Conservation (phyloP, 2,797 vertebrate species). For the Phalanger gymnotis region DNA sequence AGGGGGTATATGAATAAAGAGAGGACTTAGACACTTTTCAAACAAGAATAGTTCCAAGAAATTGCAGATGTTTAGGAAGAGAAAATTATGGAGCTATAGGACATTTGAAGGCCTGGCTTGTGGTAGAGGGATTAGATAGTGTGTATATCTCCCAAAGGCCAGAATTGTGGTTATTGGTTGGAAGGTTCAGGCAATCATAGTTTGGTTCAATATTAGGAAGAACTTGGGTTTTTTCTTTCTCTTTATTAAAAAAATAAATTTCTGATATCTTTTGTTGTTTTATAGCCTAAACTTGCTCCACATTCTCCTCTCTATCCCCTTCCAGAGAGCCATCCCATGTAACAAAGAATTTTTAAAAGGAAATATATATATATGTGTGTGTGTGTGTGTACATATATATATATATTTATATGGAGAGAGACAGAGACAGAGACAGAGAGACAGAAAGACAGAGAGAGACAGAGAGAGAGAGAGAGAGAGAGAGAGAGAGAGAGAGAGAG, state of each 20-base stretch:
- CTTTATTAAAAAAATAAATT: background rate
- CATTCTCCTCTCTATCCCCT: background rate
- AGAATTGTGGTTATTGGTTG: background rate
- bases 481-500: too few relatives aligned
- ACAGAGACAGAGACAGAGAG: too few relatives aligned
- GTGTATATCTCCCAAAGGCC: background rate
- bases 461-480: too few relatives aligned
- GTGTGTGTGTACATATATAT: too few relatives aligned
- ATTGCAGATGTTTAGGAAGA: background rate
- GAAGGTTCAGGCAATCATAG: background rate
- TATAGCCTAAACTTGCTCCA: background rate
- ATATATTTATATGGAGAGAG: too few relatives aligned
- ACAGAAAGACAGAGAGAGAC: too few relatives aligned
- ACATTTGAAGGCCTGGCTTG: background rate
- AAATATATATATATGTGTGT: background rate
- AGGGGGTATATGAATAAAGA: background rate
- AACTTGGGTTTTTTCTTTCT: background rate
- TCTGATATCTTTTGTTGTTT: background rate
- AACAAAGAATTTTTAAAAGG: background rate
- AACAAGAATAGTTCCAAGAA: background rate
- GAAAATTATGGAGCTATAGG: background rate
- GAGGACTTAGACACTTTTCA: background rate
- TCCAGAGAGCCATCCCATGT: background rate
- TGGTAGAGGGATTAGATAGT: background rate
- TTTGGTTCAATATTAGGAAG: background rate